Percentiles rank a stretch among this genome's conserved stretches.
Evolutionary conservation across 2,797 vertebrate genomes (phyloP).

Genomic region (Neostethus bicornis): DNA sequence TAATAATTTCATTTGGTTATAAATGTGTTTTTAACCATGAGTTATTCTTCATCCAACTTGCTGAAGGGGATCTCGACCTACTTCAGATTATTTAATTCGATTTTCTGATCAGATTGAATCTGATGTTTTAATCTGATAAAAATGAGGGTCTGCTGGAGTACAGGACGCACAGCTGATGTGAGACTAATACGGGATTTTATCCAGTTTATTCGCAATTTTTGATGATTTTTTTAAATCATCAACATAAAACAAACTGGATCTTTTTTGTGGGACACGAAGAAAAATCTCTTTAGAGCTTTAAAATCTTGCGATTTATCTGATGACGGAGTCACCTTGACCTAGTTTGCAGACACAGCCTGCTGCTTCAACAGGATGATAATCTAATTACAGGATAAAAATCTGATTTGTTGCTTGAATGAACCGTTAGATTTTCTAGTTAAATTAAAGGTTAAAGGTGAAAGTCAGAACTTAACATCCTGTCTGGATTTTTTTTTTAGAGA

Average conservation of each 20-base stretch:
- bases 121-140: no score
- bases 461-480: conserved; percentile 35
- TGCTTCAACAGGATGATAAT: conserved; percentile 61
- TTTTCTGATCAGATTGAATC: no score
- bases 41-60: no score
- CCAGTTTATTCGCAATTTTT: neutral
- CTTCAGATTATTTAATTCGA: no score
- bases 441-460: conserved; percentile 54
- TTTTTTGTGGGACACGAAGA: neutral
- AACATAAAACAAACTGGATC: neutral
- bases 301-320: conserved; percentile 42
- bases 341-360: conserved; percentile 56
- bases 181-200: neutral
- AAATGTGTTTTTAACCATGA: no score
- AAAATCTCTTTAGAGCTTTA: conserved; percentile 42
- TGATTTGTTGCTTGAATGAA: conserved; percentile 54
- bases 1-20: no score
- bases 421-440: conserved; percentile 59
- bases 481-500: no score
- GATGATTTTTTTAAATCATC: neutral
- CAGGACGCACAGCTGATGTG: no score
- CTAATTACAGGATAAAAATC: conserved; percentile 65
- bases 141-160: no score
- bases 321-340: conserved; percentile 73
- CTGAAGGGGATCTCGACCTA: no score